These are phyloP conservation scores for Oceanites oceanicus DNA, from an alignment of 2,113 vertebrate genomes.

Conservation along the genomic window DNA sequence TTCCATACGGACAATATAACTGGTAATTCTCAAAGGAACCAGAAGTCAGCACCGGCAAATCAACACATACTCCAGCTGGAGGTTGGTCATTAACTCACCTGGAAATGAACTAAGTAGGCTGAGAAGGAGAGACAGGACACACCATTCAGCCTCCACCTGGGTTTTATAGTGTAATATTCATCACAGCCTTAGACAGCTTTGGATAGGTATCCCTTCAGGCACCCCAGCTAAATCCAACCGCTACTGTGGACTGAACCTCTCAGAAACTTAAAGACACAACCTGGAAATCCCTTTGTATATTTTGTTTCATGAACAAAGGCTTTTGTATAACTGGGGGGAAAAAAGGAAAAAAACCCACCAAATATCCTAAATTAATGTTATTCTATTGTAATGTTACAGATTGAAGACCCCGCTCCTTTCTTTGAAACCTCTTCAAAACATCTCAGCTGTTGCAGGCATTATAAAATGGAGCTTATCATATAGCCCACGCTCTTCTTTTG, in stretches of 20 bases:
- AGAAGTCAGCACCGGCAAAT: background rate
- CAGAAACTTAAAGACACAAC: background rate
- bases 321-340: background rate
- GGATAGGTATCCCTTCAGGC: background rate
- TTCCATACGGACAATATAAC: background rate
- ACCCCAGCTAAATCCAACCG: background rate
- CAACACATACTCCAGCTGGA: background rate
- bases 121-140: background rate
- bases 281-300: background rate
- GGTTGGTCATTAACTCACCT: background rate
- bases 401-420: background rate
- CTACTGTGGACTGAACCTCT: background rate
- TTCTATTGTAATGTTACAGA: background rate
- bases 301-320: background rate
- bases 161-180: background rate
- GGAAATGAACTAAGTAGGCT: background rate
- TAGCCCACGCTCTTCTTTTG: background rate
- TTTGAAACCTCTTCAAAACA: background rate
- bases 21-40: background rate
- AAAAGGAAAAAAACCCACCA: accelerated
- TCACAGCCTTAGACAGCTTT: background rate
- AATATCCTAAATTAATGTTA: background rate
- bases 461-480: background rate
- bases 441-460: background rate
- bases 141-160: background rate